Evolutionary conservation across 2,888 invertebrate species (phyloP).

Genomic region (Phrixothrix hirtus): DNA sequence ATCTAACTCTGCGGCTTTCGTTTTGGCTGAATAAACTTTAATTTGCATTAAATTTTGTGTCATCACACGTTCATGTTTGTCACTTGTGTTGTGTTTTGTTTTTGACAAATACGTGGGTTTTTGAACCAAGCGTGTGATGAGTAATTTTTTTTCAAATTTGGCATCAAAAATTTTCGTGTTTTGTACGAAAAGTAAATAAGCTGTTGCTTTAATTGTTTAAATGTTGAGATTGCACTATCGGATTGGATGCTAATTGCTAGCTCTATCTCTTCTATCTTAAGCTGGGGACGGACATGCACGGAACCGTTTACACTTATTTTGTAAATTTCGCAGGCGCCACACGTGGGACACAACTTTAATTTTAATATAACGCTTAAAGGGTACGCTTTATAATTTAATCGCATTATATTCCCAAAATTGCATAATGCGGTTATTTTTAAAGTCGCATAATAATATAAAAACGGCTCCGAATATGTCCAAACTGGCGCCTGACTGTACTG

Average conservation of each 20-base stretch:
- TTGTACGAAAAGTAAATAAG: constrained; percentile 44
- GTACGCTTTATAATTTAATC: no score
- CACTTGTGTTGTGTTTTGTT: constrained; percentile 9
- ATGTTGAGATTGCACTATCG: constrained; percentile 51
- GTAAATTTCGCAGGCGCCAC: not conserved
- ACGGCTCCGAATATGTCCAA: constrained; percentile 39
- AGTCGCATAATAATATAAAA: constrained; percentile 7
- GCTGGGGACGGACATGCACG: constrained; percentile 46
- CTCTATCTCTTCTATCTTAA: constrained; percentile 48
- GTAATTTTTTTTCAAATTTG: constrained; percentile 6
- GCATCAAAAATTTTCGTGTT: constrained; percentile 28
- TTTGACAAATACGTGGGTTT: no score
- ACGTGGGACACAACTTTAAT: constrained; percentile 2
- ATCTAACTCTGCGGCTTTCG: constrained; percentile 16
- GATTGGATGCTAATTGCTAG: constrained; percentile 41
- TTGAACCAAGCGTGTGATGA: constrained; percentile 19
- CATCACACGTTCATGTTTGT: constrained; percentile 38
- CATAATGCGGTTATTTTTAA: constrained; percentile 10
- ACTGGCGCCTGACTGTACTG: constrained; percentile 63
- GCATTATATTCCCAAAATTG: no score
- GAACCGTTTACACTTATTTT: constrained; percentile 27
- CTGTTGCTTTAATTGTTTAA: constrained; percentile 51
- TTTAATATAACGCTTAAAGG: no score
- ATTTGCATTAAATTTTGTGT: constrained; percentile 30
- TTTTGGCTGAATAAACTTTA: constrained; percentile 31